Evolutionary conservation across 2,888 invertebrate genomes (phyloP).

Genomic region (Microctonus brassicae): DNA sequence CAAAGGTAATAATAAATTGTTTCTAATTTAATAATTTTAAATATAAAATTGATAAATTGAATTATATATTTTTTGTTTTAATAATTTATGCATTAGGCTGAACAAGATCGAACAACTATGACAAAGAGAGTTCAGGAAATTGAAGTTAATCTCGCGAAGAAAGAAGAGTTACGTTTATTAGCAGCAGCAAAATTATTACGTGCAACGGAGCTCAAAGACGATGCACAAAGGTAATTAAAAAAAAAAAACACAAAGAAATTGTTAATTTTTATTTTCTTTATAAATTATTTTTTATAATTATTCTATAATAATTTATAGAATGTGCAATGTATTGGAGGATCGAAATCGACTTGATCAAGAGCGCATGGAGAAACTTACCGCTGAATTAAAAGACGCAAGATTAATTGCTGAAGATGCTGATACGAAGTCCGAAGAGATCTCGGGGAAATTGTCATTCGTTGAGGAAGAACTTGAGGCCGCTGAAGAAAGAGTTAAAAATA

Average conservation of each 20-base stretch:
- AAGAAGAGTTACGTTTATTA: slow-evolving; percentile 76
- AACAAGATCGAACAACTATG: slow-evolving; percentile 77
- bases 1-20: slow-evolving; percentile 74
- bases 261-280: background rate
- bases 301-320: slow-evolving; percentile 63
- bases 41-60: background rate
- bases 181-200: slow-evolving; percentile 77
- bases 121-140: slow-evolving; percentile 78
- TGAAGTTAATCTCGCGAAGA: slow-evolving; percentile 78
- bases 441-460: slow-evolving; percentile 78
- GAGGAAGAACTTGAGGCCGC: slow-evolving; percentile 79
- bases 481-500: slow-evolving; percentile 78
- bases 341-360: slow-evolving; percentile 78
- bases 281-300: background rate
- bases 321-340: slow-evolving; percentile 77
- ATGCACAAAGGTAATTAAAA: slow-evolving; percentile 75
- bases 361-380: slow-evolving; percentile 76
- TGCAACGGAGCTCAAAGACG: slow-evolving; percentile 80
- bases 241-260: background rate
- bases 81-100: slow-evolving; percentile 69
- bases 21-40: background rate
- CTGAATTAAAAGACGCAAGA: slow-evolving; percentile 78
- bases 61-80: slow-evolving; percentile 1
- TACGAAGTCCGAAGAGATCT: slow-evolving; percentile 79
- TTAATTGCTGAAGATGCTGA: slow-evolving; percentile 80